Evolutionary conservation across 2,888 invertebrate species (phyloP).

Genomic region (Micoletzkya japonica): DNA sequence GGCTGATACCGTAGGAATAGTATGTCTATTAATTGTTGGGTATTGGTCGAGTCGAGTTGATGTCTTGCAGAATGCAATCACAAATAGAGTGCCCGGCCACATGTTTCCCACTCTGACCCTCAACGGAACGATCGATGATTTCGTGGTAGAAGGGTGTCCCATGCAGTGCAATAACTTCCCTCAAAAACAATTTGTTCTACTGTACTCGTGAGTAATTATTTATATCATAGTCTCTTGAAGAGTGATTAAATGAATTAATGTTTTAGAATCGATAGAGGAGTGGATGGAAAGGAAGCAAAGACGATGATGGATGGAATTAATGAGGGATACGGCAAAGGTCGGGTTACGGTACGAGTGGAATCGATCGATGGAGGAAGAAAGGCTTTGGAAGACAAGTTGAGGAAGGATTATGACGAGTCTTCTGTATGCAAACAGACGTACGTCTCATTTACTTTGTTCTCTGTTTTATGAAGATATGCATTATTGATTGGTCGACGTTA

Average conservation of each 20-base stretch:
- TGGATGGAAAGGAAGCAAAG: not conserved
- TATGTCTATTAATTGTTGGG: not conserved
- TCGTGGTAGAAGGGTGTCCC: conserved; percentile 25
- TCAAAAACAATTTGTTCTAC: not conserved
- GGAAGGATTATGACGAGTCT: not conserved
- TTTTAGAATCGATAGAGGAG: not conserved
- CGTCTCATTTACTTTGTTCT: not conserved
- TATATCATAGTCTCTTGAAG: not conserved
- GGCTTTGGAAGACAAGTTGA: conserved; percentile 11
- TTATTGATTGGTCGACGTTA: not conserved
- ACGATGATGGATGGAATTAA: not conserved
- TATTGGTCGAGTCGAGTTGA: not conserved
- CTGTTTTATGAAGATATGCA: not conserved
- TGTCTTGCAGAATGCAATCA: conserved; percentile 4
- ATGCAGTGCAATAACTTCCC: conserved; percentile 15
- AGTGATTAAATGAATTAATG: not conserved
- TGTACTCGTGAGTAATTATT: conserved; percentile 13
- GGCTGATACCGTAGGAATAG: not conserved
- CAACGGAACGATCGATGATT: conserved; percentile 16
- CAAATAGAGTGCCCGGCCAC: not conserved
- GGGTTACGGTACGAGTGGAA: not conserved
- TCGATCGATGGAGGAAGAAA: not conserved
- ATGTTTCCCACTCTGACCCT: conserved; percentile 17
- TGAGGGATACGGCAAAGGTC: not conserved
- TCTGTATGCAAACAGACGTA: not conserved